Percentiles rank a stretch among this genome's conserved stretches.
Conservation (phyloP, 2,113 vertebrate species). For the Cyanoliseus patagonus region DNA sequence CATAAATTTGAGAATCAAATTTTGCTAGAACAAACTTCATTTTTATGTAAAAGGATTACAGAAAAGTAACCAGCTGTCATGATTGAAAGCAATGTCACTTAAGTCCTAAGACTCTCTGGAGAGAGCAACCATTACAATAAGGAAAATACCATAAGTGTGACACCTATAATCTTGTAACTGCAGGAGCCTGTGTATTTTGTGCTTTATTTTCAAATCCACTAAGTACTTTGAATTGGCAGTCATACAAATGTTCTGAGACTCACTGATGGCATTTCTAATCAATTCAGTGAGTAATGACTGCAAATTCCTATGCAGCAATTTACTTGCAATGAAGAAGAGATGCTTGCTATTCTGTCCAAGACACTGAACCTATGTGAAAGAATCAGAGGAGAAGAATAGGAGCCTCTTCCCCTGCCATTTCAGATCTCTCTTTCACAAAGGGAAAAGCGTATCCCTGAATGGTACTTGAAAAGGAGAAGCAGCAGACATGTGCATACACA, state of each 20-base stretch:
- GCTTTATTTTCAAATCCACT: conserved; percentile 24
- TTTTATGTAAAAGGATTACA: not conserved
- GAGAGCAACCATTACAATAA: not conserved
- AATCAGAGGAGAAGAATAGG: not conserved
- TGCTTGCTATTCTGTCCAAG: not conserved
- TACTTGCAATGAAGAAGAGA: not conserved
- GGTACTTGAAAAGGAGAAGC: not conserved
- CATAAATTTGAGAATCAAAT: not conserved
- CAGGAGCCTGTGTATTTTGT: not conserved
- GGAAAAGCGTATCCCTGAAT: not conserved
- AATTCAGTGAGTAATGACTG: conserved; percentile 30
- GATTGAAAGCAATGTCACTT: not conserved
- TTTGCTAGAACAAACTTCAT: not conserved
- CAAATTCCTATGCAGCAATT: conserved; percentile 36
- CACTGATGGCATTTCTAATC: conserved; percentile 42
- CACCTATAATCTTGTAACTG: not conserved
- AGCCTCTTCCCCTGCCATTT: not conserved
- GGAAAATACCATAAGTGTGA: not conserved
- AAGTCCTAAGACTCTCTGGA: not conserved
- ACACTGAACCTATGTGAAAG: not conserved
- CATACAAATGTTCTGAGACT: conserved; percentile 10
- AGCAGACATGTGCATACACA: not conserved
- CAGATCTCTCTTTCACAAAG: not conserved
- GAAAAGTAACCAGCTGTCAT: not conserved
- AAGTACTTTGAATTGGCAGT: not conserved